Base-by-base conservation (phyloP, 2,888 invertebrate genomes). In the Drosophila parthenogenetica region DNA sequence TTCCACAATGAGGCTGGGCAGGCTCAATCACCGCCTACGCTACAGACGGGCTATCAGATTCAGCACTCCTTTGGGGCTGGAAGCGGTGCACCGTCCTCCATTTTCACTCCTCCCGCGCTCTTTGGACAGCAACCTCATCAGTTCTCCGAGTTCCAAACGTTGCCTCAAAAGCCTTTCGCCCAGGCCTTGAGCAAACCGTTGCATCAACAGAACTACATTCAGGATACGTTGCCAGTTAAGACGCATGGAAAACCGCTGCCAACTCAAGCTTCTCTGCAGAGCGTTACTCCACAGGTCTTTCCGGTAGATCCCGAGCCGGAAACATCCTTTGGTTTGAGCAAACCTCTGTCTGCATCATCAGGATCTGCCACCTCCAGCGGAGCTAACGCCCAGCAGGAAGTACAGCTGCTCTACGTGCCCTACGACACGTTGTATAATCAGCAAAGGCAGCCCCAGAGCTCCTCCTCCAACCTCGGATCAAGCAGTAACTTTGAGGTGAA, bases 351-450 rank as follows among this genome's bases (percentile, higher is more conserved):
- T 0, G 53, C 81, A 0, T 67, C 81, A 0, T 37, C n/a, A 1
- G 37, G 25, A 16, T 11, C 37, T 2, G 7, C 45, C 8, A 75
- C 88, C 7, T 54, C 83, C 0, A 43, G 84, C 0, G 58, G 81
- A 1, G 59, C 57, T 13, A 66, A 51, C 16, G 67, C 22, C 0
- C 63, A 63, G 90, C 95, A 95, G 91, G 95, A 95, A 91, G 95
- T 97, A 0, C 97, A 97, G 88, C 91, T 97, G 39, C 93, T 97
- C 0, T 97, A 97, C 87, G 96, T 97, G 0, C 97, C 97, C 5
- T 93, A 96, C 22, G 96, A 97, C 86, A 94, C 96, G 0, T 91
- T 96, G 19, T 94, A 94, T 77, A 93, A 94, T 87, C 89, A 90
- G 54, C 93, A 92, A 62, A 77, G 81, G 3, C 71, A 69, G 22